Percentiles rank a stretch among this genome's conserved stretches.
Evolutionary conservation across 2,888 invertebrate species (phyloP).

Genomic region (Luperina nickerlii): DNA sequence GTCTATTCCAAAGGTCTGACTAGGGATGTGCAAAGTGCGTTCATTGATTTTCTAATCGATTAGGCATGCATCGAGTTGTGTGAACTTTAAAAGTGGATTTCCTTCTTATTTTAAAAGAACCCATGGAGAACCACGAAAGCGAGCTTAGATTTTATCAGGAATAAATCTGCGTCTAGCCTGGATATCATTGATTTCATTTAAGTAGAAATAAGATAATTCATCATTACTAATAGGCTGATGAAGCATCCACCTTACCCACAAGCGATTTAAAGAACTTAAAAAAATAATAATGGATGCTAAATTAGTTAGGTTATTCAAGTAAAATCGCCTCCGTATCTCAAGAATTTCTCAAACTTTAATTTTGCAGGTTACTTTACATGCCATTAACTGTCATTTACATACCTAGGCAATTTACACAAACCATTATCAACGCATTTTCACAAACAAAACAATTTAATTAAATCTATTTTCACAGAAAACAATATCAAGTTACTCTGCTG

Average conservation of each 20-base stretch:
- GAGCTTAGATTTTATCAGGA: neutral
- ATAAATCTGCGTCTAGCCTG: neutral
- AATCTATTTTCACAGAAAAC: neutral
- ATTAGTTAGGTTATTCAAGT: neutral
- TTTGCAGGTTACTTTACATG: neutral
- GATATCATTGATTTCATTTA: neutral
- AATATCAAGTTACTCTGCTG: neutral
- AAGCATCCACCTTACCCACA: neutral
- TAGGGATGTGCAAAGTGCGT: neutral
- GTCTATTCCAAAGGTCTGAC: neutral
- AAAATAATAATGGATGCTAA: neutral
- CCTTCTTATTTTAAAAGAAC: too few relatives aligned
- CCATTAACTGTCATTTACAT: neutral
- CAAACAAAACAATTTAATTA: neutral
- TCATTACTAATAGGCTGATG: neutral
- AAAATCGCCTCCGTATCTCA: neutral
- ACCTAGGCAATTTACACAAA: neutral
- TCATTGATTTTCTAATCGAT: conserved; percentile 13
- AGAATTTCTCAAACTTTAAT: neutral
- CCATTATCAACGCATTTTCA: conserved; percentile 9
- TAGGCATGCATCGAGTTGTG: neutral
- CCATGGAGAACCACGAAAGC: neutral
- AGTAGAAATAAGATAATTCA: too few relatives aligned
- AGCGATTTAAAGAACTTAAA: neutral
- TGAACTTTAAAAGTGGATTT: neutral